These are phyloP conservation scores for Globia sparganii DNA, from an alignment of 2,888 invertebrate species.

Conservation along the genomic window DNA sequence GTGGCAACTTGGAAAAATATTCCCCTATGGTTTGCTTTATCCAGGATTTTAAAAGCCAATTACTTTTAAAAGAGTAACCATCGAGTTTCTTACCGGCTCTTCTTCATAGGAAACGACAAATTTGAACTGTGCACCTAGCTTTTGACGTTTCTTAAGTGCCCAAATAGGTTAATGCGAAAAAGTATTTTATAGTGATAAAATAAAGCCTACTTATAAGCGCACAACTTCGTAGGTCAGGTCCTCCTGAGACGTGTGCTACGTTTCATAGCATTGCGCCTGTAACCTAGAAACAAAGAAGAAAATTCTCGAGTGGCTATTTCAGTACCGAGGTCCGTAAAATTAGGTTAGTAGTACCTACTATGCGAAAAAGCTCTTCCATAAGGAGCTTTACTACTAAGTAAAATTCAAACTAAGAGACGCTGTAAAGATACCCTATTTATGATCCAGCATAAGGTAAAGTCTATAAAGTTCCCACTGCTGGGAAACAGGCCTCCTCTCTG, in stretches of 20 bases:
- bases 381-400: background rate
- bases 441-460: background rate
- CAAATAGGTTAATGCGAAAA: background rate
- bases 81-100: background rate
- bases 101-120: background rate
- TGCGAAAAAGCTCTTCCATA: background rate
- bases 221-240: constrained; percentile 3
- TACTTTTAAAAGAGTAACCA: background rate
- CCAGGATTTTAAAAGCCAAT: background rate
- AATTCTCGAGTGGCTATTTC: background rate
- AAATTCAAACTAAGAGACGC: background rate
- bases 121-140: background rate
- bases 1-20: background rate
- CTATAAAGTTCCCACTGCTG: too few species aligned
- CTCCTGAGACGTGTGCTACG: constrained; percentile 13
- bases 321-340: background rate
- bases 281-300: constrained; percentile 9
- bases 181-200: background rate
- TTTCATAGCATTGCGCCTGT: constrained; percentile 6
- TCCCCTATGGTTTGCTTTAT: background rate
- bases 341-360: background rate
- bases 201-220: background rate
- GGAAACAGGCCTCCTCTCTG: too few species aligned
- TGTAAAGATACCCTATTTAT: background rate
- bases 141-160: background rate